These are phyloP conservation scores for Notocelia uddmanniana DNA, from an alignment of 2,888 invertebrate genomes.

Conservation along the genomic window DNA sequence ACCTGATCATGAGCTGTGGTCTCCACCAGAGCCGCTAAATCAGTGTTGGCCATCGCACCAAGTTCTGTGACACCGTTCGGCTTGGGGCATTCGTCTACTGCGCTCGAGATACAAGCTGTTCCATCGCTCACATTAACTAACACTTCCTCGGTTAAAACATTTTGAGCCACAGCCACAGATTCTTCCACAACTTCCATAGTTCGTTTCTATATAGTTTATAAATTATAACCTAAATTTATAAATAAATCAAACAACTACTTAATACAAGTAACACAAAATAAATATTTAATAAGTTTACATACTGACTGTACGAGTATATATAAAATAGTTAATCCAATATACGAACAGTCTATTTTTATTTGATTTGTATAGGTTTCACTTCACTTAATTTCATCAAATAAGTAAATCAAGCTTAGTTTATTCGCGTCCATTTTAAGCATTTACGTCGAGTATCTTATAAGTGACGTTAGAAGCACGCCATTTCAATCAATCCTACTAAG, in stretches of 20 bases:
- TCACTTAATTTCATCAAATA: constrained; percentile 35
- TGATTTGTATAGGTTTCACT: constrained; percentile 28
- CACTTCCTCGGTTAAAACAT: constrained; percentile 56
- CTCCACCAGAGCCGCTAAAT: constrained; percentile 13
- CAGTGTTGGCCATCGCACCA: constrained; percentile 29
- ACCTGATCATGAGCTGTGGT: constrained; percentile 21
- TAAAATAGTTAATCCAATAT: constrained; percentile 4
- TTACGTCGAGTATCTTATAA: background rate
- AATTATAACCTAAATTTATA: constrained; percentile 55
- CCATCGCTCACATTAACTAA: constrained; percentile 61
- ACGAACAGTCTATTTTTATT: constrained; percentile 3
- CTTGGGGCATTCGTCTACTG: constrained; percentile 68
- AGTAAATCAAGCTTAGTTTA: constrained; percentile 43
- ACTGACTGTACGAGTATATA: constrained; percentile 11
- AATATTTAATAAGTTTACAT: constrained; percentile 33
- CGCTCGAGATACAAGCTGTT: constrained; percentile 54
- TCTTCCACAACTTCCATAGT: constrained; percentile 65
- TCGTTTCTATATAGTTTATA: constrained; percentile 38
- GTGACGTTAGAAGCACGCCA: background rate
- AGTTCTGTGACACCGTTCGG: constrained; percentile 71
- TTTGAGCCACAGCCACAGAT: constrained; percentile 57
- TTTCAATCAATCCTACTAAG: background rate
- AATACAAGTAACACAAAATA: constrained; percentile 35
- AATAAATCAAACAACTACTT: constrained; percentile 58
- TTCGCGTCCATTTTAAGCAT: constrained; percentile 44